phyloP scores from a whole-genome alignment of 2,888 invertebrate species.

The Branchinecta sandiegonensis region DNA sequence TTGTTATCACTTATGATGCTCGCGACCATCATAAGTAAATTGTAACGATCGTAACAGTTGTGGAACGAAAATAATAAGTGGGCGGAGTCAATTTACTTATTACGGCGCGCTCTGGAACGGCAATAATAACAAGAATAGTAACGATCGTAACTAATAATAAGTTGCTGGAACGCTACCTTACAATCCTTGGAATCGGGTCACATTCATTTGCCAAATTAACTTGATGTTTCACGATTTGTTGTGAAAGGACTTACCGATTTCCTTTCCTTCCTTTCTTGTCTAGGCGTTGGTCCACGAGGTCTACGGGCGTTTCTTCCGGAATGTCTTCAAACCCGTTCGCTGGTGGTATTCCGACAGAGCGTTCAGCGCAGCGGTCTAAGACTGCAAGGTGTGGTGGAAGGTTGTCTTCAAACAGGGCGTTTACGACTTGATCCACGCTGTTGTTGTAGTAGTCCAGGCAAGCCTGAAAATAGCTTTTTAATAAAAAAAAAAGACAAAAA shows the following conservation, averaged over 20 bases:
- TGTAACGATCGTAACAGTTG: too few species aligned
- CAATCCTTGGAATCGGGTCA: too few species aligned
- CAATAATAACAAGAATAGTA: too few species aligned
- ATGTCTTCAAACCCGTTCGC: neutral
- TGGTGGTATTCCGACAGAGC: neutral
- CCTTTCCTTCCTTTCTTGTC: conserved; percentile 7
- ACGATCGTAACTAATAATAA: too few species aligned
- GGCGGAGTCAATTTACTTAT: too few species aligned
- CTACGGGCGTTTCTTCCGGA: neutral
- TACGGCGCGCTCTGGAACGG: too few species aligned
- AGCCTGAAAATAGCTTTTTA: conserved; percentile 36
- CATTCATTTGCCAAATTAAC: too few species aligned
- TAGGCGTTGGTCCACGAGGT: neutral
- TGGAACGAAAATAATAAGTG: too few species aligned
- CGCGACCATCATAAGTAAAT: too few species aligned
- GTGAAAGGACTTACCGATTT: neutral
- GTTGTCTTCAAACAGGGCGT: conserved; percentile 62
- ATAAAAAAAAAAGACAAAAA: conserved; percentile 15
- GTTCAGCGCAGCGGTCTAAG: conserved; percentile 24
- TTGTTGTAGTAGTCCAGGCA: conserved; percentile 62
- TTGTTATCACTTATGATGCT: too few species aligned
- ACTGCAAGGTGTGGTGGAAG: conserved; percentile 39
- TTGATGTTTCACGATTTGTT: too few species aligned
- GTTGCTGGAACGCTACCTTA: too few species aligned
- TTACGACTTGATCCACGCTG: conserved; percentile 58